A percentile compares a stretch with the other conserved stretches of the same genome.
These are phyloP conservation scores for Radopholus similis DNA, from an alignment of 1,140 invertebrate genomes.

Conservation along the genomic window DNA sequence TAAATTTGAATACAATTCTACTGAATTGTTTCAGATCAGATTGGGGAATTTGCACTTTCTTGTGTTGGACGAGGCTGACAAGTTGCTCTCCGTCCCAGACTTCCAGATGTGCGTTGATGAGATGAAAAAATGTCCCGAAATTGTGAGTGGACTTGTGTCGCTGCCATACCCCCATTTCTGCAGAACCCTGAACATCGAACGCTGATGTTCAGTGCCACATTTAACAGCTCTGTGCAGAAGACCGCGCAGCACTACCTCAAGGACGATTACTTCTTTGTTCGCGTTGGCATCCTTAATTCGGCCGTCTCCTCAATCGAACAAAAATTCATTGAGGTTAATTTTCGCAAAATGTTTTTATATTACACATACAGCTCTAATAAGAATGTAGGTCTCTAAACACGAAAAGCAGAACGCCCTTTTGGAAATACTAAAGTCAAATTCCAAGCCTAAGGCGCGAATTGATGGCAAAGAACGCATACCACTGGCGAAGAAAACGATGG, in stretches of 20 bases:
- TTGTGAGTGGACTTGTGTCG: not conserved
- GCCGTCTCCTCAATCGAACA: conserved; percentile 25
- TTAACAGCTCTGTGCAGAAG: conserved; percentile 4
- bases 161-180: not conserved
- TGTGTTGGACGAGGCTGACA: conserved; percentile 33
- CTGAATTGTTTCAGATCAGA: conserved; percentile 9
- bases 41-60: conserved; percentile 22
- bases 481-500: conserved; percentile 17
- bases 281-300: conserved; percentile 17
- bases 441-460: not conserved
- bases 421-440: conserved; percentile 4
- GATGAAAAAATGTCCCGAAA: not conserved
- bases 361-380: conserved; percentile 6
- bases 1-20: not conserved
- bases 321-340: conserved; percentile 21
- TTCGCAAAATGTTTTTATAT: conserved; percentile 9
- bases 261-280: conserved; percentile 11
- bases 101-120: not conserved
- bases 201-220: conserved; percentile 37
- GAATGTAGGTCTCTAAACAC: conserved; percentile 15
- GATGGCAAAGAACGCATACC: not conserved
- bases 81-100: conserved; percentile 2
- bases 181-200: conserved; percentile 18
- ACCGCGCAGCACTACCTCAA: conserved; percentile 8
- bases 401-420: conserved; percentile 23